Conservation (phyloP, 1,140 invertebrate genomes). For the Zaprionus tsacasi region DNA sequence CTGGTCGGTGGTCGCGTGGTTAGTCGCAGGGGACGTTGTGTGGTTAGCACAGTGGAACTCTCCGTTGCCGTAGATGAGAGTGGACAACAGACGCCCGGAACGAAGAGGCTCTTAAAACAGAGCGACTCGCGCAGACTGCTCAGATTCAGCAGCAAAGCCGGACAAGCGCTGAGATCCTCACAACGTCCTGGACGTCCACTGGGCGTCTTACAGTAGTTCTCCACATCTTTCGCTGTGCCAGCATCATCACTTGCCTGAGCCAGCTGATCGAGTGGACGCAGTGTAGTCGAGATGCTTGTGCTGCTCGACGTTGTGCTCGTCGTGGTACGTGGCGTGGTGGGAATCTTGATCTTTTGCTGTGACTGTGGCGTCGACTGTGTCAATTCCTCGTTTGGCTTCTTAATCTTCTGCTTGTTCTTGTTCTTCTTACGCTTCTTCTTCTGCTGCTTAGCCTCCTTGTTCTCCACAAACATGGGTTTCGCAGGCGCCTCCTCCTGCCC, state of each 20-base stretch:
- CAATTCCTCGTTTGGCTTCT: slow-evolving; percentile 83
- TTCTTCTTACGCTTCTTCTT: slow-evolving; percentile 74
- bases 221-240: slow-evolving; percentile 77
- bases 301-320: slow-evolving; percentile 32
- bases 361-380: slow-evolving; percentile 46
- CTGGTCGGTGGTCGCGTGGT: slow-evolving; percentile 69
- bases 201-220: slow-evolving; percentile 90
- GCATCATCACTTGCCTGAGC: slow-evolving; percentile 60
- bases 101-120: slow-evolving; percentile 96
- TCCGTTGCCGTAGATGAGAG: slow-evolving; percentile 63
- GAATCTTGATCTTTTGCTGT: slow-evolving; percentile 68
- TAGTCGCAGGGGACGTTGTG: slow-evolving; percentile 84
- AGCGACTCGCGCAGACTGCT: slow-evolving; percentile 92
- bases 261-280: slow-evolving; percentile 60
- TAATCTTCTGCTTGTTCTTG: slow-evolving; percentile 78
- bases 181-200: slow-evolving; percentile 92
- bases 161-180: slow-evolving; percentile 94
- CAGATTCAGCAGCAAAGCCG: slow-evolving; percentile 93
- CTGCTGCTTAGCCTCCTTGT: slow-evolving; percentile 79
- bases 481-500: slow-evolving; percentile 66
- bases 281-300: slow-evolving; percentile 23
- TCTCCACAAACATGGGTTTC: slow-evolving; percentile 78
- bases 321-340: slow-evolving; percentile 68
- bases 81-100: slow-evolving; percentile 96
- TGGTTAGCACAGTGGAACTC: slow-evolving; percentile 77